Evolutionary conservation across 2,888 invertebrate genomes (phyloP).

Genomic region (Altica lythri): DNA sequence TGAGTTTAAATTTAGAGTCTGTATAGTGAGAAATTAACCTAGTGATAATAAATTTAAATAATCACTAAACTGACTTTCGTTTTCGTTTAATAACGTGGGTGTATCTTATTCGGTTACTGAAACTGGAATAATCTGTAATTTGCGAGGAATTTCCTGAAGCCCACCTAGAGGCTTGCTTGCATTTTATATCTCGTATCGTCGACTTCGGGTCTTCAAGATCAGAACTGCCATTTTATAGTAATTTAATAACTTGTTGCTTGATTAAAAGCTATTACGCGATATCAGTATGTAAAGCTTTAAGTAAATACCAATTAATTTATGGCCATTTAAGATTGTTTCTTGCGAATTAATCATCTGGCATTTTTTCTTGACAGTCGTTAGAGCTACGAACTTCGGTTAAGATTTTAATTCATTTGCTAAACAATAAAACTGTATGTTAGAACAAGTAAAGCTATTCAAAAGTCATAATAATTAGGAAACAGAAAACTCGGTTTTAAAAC

Average conservation of each 20-base stretch:
- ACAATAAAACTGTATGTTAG: no score
- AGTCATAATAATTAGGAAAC: no score
- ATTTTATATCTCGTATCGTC: slow-evolving; percentile 20
- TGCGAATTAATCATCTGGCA: slow-evolving; percentile 31
- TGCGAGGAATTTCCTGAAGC: slow-evolving; percentile 20
- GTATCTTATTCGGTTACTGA: neutral
- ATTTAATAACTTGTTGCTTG: slow-evolving; percentile 39
- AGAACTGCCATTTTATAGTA: slow-evolving; percentile 37
- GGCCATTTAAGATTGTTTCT: slow-evolving; percentile 31
- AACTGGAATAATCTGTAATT: slow-evolving; percentile 10
- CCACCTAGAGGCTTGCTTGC: slow-evolving; percentile 25
- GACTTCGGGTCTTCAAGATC: slow-evolving; percentile 11
- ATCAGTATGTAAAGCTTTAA: slow-evolving; percentile 42
- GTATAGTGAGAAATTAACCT: no score
- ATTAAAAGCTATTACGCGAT: slow-evolving; percentile 42
- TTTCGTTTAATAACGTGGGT: neutral
- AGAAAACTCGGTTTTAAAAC: no score
- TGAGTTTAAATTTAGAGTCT: no score
- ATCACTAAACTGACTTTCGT: no score
- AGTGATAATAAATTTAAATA: no score
- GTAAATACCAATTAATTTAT: slow-evolving; percentile 43
- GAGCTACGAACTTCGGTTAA: no score
- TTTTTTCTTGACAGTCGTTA: no score
- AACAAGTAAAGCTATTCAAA: no score
- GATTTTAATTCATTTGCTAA: no score